A percentile compares a stretch with the other conserved stretches of the same genome.
Conservation (phyloP, 2,888 invertebrate genomes). For the Drosophila pseudotalamancana region DNA sequence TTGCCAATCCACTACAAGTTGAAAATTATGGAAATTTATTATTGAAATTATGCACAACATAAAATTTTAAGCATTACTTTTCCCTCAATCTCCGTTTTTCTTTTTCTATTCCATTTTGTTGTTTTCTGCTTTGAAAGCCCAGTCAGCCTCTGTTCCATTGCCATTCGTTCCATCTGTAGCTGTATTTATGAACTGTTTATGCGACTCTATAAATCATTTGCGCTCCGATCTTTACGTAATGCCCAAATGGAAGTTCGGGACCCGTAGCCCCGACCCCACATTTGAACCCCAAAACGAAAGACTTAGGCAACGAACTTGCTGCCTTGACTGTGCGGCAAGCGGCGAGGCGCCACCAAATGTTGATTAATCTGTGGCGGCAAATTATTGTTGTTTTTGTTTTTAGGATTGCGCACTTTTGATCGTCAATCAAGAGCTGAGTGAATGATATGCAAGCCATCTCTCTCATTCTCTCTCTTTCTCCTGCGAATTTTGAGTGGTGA, state of each 20-base stretch:
- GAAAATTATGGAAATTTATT: conserved; percentile 73
- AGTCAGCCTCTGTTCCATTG: not conserved
- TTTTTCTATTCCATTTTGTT: conserved; percentile 1
- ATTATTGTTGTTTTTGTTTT: too few species aligned
- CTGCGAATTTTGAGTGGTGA: conserved; percentile 3
- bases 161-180: conserved; percentile 20
- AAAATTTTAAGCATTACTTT: conserved; percentile 13
- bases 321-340: not conserved
- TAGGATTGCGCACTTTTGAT: conserved; percentile 4
- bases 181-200: conserved; percentile 65
- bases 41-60: conserved; percentile 59
- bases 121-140: not conserved
- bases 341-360: conserved; percentile 34
- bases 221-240: conserved; percentile 50
- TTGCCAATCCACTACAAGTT: conserved; percentile 34
- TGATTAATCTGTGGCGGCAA: conserved; percentile 50
- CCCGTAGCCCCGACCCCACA: conserved; percentile 4
- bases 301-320: conserved; percentile 51
- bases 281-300: conserved; percentile 14
- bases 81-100: not conserved
- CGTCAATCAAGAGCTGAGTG: not conserved
- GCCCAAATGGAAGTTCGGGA: conserved; percentile 38
- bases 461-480: not conserved
- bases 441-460: conserved; percentile 1
- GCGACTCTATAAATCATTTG: conserved; percentile 55